Conservation (phyloP, 2,797 vertebrate species). For the Lutjanus argentimaculatus region DNA sequence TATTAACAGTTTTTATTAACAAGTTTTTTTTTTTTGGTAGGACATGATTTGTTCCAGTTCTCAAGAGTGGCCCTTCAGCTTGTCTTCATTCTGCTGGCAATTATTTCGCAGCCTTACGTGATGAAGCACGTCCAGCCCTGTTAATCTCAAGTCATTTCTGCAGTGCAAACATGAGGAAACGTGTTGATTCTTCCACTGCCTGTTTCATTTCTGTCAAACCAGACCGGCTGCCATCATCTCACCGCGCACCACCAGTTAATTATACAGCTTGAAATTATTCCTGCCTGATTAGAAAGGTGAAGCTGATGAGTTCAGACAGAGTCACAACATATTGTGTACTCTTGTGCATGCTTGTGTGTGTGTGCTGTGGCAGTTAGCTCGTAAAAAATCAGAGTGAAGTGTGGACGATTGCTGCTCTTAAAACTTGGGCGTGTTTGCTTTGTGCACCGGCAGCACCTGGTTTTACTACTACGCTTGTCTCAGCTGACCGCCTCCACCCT, state of each 20-base stretch:
- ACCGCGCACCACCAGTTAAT: background rate
- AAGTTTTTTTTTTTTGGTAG: too few relatives aligned
- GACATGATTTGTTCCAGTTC: too few relatives aligned
- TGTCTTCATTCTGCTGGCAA: background rate
- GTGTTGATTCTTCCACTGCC: conserved; percentile 15
- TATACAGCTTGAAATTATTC: conserved; percentile 17
- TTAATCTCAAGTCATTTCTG: conserved; percentile 11
- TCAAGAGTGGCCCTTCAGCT: background rate
- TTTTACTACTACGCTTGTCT: conserved; percentile 13
- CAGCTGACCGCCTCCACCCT: background rate
- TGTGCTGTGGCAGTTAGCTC: background rate
- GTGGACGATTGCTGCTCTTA: too few relatives aligned
- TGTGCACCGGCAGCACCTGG: conserved; percentile 60
- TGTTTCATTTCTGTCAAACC: background rate
- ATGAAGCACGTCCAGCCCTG: background rate
- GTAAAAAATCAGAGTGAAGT: background rate
- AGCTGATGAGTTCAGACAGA: conserved; percentile 11
- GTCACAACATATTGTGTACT: background rate
- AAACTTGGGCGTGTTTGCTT: conserved; percentile 66
- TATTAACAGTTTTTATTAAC: too few relatives aligned
- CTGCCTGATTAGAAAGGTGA: conserved; percentile 34
- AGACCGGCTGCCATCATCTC: background rate
- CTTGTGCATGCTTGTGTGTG: background rate
- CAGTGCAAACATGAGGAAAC: background rate
- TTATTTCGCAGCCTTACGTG: background rate